Conservation (phyloP, 2,888 invertebrate species). For the Dasysyrphus albostriatus region DNA sequence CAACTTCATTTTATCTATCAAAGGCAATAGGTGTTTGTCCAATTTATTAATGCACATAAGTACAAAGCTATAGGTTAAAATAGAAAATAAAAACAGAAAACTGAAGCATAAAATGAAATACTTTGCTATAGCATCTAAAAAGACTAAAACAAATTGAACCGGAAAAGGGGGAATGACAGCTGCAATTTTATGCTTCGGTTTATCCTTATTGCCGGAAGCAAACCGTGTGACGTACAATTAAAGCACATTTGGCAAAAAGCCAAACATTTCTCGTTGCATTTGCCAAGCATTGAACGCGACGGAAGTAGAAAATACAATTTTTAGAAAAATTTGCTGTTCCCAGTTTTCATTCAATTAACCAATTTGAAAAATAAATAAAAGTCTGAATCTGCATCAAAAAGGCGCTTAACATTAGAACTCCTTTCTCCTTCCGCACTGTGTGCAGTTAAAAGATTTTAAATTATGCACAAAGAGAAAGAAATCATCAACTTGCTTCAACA, state of each 20-base stretch:
- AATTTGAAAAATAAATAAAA: slow-evolving; percentile 11
- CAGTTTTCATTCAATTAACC: slow-evolving; percentile 58
- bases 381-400: background rate
- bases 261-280: slow-evolving; percentile 38
- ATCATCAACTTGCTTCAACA: background rate
- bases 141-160: background rate
- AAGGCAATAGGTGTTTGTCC: background rate
- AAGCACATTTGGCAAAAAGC: slow-evolving; percentile 45
- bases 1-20: background rate
- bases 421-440: background rate
- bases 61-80: background rate
- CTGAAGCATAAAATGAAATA: background rate
- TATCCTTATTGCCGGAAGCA: slow-evolving; percentile 41
- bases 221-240: slow-evolving; percentile 51
- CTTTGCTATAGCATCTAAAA: background rate
- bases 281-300: slow-evolving; percentile 12
- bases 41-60: background rate
- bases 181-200: slow-evolving; percentile 37
- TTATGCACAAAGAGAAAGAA: background rate
- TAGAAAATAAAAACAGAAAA: background rate
- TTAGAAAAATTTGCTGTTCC: slow-evolving; percentile 22
- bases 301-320: slow-evolving; percentile 4
- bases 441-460: slow-evolving; percentile 6
- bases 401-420: background rate
- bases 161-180: slow-evolving; percentile 12